Evolutionary conservation across 2,888 invertebrate genomes (phyloP).

Genomic region (Luperina testacea): DNA sequence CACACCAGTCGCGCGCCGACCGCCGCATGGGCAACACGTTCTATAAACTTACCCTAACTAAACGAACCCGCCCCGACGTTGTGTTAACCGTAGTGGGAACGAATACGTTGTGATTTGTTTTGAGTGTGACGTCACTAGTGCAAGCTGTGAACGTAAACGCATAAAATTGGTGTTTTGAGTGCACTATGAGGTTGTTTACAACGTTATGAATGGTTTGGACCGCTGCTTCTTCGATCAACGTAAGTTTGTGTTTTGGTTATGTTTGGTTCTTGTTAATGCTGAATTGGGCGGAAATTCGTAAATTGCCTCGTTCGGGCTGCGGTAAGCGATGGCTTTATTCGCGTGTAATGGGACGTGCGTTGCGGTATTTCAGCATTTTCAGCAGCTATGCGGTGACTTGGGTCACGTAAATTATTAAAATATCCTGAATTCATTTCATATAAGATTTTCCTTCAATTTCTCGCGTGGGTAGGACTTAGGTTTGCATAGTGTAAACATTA

Average conservation of each 20-base stretch:
- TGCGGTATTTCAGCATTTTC: slow-evolving; percentile 80
- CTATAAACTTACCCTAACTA: slow-evolving; percentile 47
- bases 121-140: slow-evolving; percentile 85
- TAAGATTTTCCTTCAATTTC: slow-evolving; percentile 40
- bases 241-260: slow-evolving; percentile 83
- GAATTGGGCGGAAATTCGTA: slow-evolving; percentile 78
- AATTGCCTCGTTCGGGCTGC: slow-evolving; percentile 80
- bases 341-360: slow-evolving; percentile 77
- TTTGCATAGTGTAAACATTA: slow-evolving; percentile 49
- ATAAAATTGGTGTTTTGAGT: slow-evolving; percentile 84
- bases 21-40: slow-evolving; percentile 83
- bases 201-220: slow-evolving; percentile 90
- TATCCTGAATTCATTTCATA: slow-evolving; percentile 47
- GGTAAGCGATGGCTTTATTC: slow-evolving; percentile 79
- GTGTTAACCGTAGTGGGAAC: slow-evolving; percentile 86
- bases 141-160: slow-evolving; percentile 82
- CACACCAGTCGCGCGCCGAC: slow-evolving; percentile 89
- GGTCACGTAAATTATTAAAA: slow-evolving; percentile 63
- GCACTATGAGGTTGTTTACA: slow-evolving; percentile 88
- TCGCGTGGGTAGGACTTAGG: slow-evolving; percentile 19
- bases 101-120: slow-evolving; percentile 87
- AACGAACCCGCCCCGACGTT: slow-evolving; percentile 67
- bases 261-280: slow-evolving; percentile 71
- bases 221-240: slow-evolving; percentile 90
- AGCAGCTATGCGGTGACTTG: slow-evolving; percentile 71